A percentile compares a stretch with the other conserved stretches of the same genome.
Evolutionary conservation across 2,113 vertebrate genomes (phyloP).

Genomic region (Gambusia affinis): DNA sequence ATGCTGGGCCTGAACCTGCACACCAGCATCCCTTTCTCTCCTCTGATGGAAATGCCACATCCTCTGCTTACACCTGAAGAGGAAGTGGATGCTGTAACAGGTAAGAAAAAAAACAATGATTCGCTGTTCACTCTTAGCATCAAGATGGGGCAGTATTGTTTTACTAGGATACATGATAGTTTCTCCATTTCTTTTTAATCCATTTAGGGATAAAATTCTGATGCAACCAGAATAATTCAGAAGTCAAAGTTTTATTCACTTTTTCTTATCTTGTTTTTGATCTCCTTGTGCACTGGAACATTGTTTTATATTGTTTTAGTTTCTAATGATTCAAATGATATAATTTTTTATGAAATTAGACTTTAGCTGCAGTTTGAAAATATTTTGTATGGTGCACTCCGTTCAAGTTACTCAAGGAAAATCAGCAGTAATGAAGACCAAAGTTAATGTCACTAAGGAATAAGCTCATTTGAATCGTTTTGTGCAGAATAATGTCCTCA

Average conservation of each 20-base stretch:
- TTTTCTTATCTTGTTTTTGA: too few species aligned
- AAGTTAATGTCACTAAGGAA: too few species aligned
- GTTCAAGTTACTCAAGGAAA: too few species aligned
- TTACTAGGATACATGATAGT: not conserved
- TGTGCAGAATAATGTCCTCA: too few species aligned
- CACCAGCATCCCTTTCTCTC: constrained; percentile 84
- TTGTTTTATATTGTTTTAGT: not conserved
- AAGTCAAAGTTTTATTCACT: too few species aligned
- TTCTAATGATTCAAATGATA: not conserved
- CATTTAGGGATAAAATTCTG: too few species aligned
- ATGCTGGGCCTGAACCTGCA: constrained; percentile 97
- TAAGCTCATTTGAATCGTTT: too few species aligned
- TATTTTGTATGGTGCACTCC: not conserved
- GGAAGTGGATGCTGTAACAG: constrained; percentile 89
- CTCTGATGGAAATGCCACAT: constrained; percentile 64
- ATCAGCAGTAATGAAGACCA: too few species aligned
- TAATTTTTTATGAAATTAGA: not conserved
- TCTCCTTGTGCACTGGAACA: not conserved
- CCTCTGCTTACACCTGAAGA: constrained; percentile 80
- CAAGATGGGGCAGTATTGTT: not conserved
- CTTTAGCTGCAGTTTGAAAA: not conserved
- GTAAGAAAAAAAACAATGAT: constrained; percentile 56
- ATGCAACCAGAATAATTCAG: too few species aligned
- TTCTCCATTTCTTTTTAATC: not conserved
- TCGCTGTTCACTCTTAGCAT: not conserved